Conservation (phyloP, 2,797 vertebrate genomes). For the Pangasius mekongensis region DNA sequence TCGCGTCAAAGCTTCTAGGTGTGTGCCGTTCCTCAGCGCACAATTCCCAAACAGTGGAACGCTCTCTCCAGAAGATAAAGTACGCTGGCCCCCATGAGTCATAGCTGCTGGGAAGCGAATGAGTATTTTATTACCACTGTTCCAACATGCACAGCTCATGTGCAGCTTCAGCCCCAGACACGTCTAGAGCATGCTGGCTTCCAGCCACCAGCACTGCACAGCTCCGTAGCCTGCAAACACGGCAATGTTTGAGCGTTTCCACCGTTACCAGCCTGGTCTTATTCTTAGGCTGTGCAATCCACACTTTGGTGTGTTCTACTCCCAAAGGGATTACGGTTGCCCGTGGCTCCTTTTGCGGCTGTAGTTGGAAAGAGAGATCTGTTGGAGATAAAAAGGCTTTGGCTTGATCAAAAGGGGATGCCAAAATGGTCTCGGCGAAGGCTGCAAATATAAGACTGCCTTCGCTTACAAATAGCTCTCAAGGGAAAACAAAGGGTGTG, state of each 20-base stretch:
- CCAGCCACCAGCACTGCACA: constrained; percentile 16
- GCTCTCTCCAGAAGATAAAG: constrained; percentile 54
- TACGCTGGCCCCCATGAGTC: constrained; percentile 54
- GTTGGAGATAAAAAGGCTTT: constrained; percentile 49
- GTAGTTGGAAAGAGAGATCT: constrained; percentile 34
- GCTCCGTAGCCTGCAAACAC: constrained; percentile 21
- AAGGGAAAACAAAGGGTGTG: constrained; percentile 33
- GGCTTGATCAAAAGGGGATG: constrained; percentile 54
- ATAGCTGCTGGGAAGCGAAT: constrained; percentile 59
- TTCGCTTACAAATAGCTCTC: constrained; percentile 32
- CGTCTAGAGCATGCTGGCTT: constrained; percentile 32
- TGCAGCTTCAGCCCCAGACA: constrained; percentile 37
- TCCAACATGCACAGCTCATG: constrained; percentile 56
- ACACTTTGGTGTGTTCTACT: constrained; percentile 23
- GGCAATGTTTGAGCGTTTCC: constrained; percentile 18
- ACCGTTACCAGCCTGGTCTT: constrained; percentile 27
- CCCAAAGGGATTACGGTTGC: constrained; percentile 44
- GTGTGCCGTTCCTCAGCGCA: constrained; percentile 37
- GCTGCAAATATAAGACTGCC: constrained; percentile 42
- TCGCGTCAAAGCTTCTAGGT: constrained; percentile 33
- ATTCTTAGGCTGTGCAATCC: constrained; percentile 33
- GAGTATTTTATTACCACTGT: constrained; percentile 60
- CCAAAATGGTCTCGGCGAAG: constrained; percentile 28
- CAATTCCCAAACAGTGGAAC: constrained; percentile 44
- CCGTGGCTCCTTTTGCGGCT: constrained; percentile 43